Conservation (phyloP, 1,140 invertebrate species). For the Drosophila kepulauana region DNA sequence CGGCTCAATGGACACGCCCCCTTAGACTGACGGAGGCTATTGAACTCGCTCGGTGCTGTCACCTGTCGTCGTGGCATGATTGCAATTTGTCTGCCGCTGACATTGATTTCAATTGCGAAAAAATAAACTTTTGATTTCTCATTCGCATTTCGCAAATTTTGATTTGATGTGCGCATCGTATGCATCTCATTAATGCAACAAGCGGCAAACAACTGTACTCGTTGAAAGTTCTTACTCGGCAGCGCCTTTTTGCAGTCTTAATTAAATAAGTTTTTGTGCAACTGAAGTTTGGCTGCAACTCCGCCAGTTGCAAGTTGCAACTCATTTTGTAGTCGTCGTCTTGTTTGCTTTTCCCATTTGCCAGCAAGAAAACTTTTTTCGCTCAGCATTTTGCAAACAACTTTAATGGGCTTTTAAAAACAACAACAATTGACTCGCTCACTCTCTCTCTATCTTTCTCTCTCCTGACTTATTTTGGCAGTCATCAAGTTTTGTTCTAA, state of each 20-base stretch:
- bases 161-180: slow-evolving; percentile 18
- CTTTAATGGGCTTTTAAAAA: slow-evolving; percentile 57
- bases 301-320: slow-evolving; percentile 20
- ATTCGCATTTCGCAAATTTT: slow-evolving; percentile 24
- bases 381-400: slow-evolving; percentile 30
- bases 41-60: slow-evolving; percentile 49
- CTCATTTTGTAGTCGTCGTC: slow-evolving; percentile 25
- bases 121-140: slow-evolving; percentile 41
- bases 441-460: too few relatives aligned
- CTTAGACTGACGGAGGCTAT: slow-evolving; percentile 39
- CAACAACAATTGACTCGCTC: slow-evolving; percentile 19
- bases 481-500: slow-evolving; percentile 25
- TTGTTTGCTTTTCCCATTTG: slow-evolving; percentile 47
- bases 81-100: slow-evolving; percentile 40
- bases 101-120: slow-evolving; percentile 64
- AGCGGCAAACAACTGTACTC: not conserved
- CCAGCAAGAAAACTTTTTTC: slow-evolving; percentile 37
- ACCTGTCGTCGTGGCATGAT: slow-evolving; percentile 16
- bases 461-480: not conserved
- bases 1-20: slow-evolving; percentile 56
- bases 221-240: slow-evolving; percentile 33
- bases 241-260: slow-evolving; percentile 58
- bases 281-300: slow-evolving; percentile 31
- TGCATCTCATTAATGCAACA: slow-evolving; percentile 70
- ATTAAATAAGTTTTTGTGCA: slow-evolving; percentile 74